phyloP scores from a whole-genome alignment of 2,888 invertebrate genomes.

The Eretmocerus hayati region DNA sequence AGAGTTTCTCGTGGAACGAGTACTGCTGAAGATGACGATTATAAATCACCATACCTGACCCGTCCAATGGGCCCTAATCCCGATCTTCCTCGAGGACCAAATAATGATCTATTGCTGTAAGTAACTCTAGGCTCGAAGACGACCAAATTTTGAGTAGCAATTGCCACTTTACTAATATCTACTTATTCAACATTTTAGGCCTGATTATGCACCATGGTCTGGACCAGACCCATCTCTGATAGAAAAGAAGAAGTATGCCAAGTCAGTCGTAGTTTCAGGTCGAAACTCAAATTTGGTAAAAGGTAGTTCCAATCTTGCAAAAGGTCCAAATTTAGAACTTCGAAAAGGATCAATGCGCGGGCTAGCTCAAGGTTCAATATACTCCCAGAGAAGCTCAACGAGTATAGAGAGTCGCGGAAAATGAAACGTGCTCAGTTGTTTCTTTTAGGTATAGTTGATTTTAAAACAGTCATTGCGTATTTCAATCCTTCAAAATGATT shows the following conservation, averaged over 20 bases:
- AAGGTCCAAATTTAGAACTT: slow-evolving; percentile 61
- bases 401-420: slow-evolving; percentile 50
- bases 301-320: slow-evolving; percentile 46
- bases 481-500: too few species aligned
- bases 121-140: slow-evolving; percentile 38
- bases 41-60: slow-evolving; percentile 55
- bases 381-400: slow-evolving; percentile 57
- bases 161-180: slow-evolving; percentile 5
- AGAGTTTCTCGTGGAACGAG: slow-evolving; percentile 48
- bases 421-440: slow-evolving; percentile 45
- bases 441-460: slow-evolving; percentile 36
- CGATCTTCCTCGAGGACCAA: slow-evolving; percentile 67
- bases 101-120: slow-evolving; percentile 72
- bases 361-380: slow-evolving; percentile 73
- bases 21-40: slow-evolving; percentile 50
- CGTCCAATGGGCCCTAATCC: slow-evolving; percentile 65
- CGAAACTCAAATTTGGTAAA: slow-evolving; percentile 50
- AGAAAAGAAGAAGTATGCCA: slow-evolving; percentile 33
- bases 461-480: too few species aligned
- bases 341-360: slow-evolving; percentile 67
- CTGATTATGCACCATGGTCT: slow-evolving; percentile 78
- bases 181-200: slow-evolving; percentile 48
- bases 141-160: too few species aligned
- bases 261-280: slow-evolving; percentile 44
- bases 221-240: slow-evolving; percentile 65